Conservation (phyloP, 1,140 invertebrate genomes). For the Pentalonia nigronervosa region DNA sequence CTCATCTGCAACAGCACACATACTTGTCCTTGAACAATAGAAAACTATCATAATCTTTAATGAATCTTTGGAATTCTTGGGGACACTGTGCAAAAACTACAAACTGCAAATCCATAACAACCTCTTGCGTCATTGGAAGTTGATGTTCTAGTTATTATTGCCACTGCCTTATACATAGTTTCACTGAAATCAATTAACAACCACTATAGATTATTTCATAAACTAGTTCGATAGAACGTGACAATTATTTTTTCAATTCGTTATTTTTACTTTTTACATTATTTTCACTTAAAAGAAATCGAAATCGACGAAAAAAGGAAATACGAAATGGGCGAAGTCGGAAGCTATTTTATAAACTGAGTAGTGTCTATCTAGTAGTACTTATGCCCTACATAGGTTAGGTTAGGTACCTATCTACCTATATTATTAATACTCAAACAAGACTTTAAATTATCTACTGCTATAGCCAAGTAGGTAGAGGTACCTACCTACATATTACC, state of each 20-base stretch:
- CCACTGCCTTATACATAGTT: background rate
- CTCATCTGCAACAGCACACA: background rate
- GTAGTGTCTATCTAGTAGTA: background rate
- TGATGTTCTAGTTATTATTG: constrained; percentile 39
- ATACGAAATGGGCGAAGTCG: constrained; percentile 3
- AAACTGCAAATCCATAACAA: background rate
- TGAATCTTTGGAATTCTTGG: background rate
- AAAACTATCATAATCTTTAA: background rate
- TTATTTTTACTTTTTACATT: constrained; percentile 21
- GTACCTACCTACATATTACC: too few species aligned
- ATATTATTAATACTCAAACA: background rate
- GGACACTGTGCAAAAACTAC: background rate
- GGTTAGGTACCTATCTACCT: background rate
- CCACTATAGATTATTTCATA: constrained; percentile 26
- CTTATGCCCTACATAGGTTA: background rate
- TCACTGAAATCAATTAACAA: constrained; percentile 37
- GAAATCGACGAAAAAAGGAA: constrained; percentile 24
- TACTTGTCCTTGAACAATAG: background rate
- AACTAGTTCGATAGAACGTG: constrained; percentile 26
- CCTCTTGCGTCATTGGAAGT: constrained; percentile 14
- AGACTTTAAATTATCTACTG: background rate
- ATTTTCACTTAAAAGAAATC: constrained; percentile 29
- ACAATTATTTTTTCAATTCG: constrained; percentile 8
- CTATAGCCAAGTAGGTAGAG: background rate
- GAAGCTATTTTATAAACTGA: background rate